phyloP scores from a whole-genome alignment of 2,797 vertebrate genomes.

The Molossus alvarezi region DNA sequence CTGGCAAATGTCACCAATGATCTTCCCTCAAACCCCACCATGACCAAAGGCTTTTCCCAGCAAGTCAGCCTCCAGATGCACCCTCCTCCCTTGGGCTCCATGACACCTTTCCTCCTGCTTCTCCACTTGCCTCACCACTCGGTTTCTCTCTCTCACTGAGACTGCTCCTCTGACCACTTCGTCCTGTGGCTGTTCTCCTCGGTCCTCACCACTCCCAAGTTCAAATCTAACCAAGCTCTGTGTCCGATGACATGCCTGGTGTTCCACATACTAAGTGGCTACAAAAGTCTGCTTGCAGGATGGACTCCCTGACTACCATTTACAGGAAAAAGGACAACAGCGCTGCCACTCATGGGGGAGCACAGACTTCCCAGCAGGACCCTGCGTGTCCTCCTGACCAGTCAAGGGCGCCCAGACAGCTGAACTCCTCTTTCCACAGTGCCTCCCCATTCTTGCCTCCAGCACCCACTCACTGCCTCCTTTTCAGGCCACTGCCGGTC shows the following conservation, averaged over 20 bases:
- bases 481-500: not conserved
- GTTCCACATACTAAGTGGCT: not conserved
- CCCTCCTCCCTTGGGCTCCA: not conserved
- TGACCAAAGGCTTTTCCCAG: not conserved
- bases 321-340: not conserved
- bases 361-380: not conserved
- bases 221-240: not conserved
- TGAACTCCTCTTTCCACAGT: not conserved
- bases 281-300: not conserved
- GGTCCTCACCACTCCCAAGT: not conserved
- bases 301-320: not conserved
- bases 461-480: not conserved
- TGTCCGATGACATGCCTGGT: rapidly evolving
- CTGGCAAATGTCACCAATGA: not conserved
- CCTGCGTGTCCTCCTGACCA: rapidly evolving
- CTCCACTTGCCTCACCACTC: not conserved
- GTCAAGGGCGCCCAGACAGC: not conserved
- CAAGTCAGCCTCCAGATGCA: not conserved
- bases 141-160: not conserved
- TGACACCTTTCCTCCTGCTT: not conserved
- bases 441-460: not conserved
- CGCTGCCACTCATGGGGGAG: not conserved
- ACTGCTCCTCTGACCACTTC: not conserved
- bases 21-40: rapidly evolving
- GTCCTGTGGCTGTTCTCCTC: not conserved